These are phyloP conservation scores for Ctenopoma kingsleyae DNA, from an alignment of 2,797 vertebrate genomes.

Conservation along the genomic window DNA sequence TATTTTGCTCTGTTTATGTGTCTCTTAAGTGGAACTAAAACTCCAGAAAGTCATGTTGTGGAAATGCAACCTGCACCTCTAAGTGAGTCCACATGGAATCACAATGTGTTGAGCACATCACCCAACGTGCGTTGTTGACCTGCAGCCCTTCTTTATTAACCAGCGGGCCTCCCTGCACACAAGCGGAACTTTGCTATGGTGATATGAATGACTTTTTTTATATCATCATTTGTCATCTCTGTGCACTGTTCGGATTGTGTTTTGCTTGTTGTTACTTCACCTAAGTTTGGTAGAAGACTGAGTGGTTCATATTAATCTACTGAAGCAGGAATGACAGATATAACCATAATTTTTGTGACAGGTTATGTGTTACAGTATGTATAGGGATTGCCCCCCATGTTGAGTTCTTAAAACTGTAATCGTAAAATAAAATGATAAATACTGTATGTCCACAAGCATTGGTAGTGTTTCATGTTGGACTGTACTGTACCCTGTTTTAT, in stretches of 20 bases:
- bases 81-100: slow-evolving; percentile 71
- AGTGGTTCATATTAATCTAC: too few species aligned
- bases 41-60: slow-evolving; percentile 59
- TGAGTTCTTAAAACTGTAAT: too few species aligned
- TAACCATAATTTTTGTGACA: too few species aligned
- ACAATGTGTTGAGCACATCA: slow-evolving; percentile 40
- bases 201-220: slow-evolving; percentile 2
- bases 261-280: neutral
- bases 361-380: too few species aligned
- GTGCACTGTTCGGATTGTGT: neutral
- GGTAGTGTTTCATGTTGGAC: too few species aligned
- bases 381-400: too few species aligned
- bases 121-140: slow-evolving; percentile 38
- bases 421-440: too few species aligned
- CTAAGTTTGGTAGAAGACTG: too few species aligned
- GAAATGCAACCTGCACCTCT: slow-evolving; percentile 64
- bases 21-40: slow-evolving; percentile 57
- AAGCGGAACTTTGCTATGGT: slow-evolving; percentile 14
- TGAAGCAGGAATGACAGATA: neutral
- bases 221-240: neutral
- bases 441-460: too few species aligned
- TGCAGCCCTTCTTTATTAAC: slow-evolving; percentile 45
- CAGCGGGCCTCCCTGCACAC: slow-evolving; percentile 15
- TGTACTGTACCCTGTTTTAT: too few species aligned
- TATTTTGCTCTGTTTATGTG: slow-evolving; percentile 65